Evolutionary conservation across 2,797 vertebrate genomes (phyloP), one percentile per base, ranked within the genome.

Genomic region (Gymnopithys bicolor): DNA sequence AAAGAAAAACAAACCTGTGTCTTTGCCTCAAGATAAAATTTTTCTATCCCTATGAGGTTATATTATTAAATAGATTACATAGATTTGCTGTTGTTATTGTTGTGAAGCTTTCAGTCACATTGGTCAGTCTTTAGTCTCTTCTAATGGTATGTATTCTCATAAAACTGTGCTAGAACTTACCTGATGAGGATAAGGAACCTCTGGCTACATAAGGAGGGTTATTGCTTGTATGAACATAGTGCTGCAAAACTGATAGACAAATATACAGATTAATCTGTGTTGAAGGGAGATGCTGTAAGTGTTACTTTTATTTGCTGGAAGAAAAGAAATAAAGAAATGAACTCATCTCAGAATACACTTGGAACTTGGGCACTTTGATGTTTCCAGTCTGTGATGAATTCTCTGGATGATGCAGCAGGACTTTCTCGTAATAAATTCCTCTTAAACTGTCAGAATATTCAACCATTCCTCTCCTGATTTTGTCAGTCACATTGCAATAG

Each of bases 351-450:
- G 62, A 89, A 68, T 52, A 41, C 19, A 39, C 66, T 94, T 81
- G 62, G 49, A 89, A 70, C 39, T 32, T 62, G 41, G 66, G 59
- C n/a, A 37, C 63, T 93, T 86, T 75, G 27, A 91, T 39, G 8
- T 90, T 86, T 86, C 56, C 32, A 51, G 49, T 39, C 84, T 91
- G 51, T 90, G 94, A 92, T 91, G 87, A 96, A 93, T 95, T 87
- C 74, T 96, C 87, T 79, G 83, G 87, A 74, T 93, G 92, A 90
- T 93, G 91, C 83, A 88, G 83, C 63, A 76, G 52, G 78, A 86
- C 76, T 89, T 88, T 81, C 73, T 93, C 6, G 39, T 79, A 94
- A 93, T 94, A 94, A 95, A 96, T 95, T 94, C 89, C 67, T 84
- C 77, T 87, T 94, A 96, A 94, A 35, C 55, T 87, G 80, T 94